A percentile compares a stretch with the other conserved stretches of the same genome.
phyloP scores from a whole-genome alignment of 2,797 vertebrate species.

The Micropoecilia bifurca region DNA sequence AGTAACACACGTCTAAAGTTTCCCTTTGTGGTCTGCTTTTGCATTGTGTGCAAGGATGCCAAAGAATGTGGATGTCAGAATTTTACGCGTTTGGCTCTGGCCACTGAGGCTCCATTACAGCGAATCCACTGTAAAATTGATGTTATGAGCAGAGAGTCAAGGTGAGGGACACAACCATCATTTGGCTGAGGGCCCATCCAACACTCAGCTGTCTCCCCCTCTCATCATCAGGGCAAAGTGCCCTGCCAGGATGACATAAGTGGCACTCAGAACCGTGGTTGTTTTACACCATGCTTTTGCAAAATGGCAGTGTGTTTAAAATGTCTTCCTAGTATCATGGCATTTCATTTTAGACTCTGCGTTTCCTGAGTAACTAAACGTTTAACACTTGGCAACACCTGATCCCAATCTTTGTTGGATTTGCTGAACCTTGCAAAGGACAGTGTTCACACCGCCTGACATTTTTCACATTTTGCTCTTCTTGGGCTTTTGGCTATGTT shows the following conservation, averaged over 20 bases:
- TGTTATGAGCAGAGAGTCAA: conserved; percentile 58
- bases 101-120: conserved; percentile 37
- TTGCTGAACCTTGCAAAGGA: not conserved
- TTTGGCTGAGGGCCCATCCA: conserved; percentile 64
- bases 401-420: conserved; percentile 11
- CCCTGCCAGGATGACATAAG: conserved; percentile 52
- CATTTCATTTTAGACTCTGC: not conserved
- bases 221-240: conserved; percentile 40
- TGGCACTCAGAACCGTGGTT: conserved; percentile 35
- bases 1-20: conserved; percentile 41
- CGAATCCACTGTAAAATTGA: conserved; percentile 59
- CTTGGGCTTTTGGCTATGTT: not conserved
- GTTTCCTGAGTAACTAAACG: conserved; percentile 4
- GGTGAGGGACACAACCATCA: conserved; percentile 70
- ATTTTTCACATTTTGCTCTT: not conserved
- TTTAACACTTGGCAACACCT: conserved; percentile 5
- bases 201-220: conserved; percentile 53
- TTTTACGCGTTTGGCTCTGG: conserved; percentile 42
- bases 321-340: not conserved
- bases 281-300: conserved; percentile 37
- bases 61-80: conserved; percentile 24
- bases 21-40: conserved; percentile 49
- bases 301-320: conserved; percentile 47
- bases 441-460: not conserved
- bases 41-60: conserved; percentile 24